Evolutionary conservation across 2,113 vertebrate genomes (phyloP), one percentile per base, ranked within the genome.

Genomic region (Poeciliopsis retropinna): DNA sequence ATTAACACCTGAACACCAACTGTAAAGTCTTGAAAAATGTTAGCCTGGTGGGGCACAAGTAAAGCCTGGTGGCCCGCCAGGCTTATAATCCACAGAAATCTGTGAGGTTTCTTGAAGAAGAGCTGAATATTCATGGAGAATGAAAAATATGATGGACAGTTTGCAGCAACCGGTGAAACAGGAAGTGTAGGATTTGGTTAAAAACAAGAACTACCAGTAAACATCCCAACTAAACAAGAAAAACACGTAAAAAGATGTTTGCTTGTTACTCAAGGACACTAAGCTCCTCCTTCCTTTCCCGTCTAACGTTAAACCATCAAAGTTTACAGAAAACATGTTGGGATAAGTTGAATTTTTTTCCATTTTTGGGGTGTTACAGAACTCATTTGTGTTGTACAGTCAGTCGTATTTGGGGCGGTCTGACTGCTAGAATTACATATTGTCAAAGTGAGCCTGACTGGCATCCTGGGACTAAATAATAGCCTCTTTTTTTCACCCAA

Each of bases 381-480:
- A 54, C 25, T 57, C 51, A 57, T 57, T n/a, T 57, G 34, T 37
- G 12, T 66, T 39, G 9, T 41, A n/a, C 41, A 73, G 44, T 60
- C 80, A 62, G 37, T 37, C 2, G 10, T 37, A 37, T 64, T 81
- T 29, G n/a, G 72, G 34, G 17, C 3, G 8, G 67, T 15, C 78
- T 72, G 69, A 62, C 30, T 39, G 63, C 62, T 66, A 67, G 64
- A 84, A 74, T 65, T 82, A 72, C 61, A 67, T 60, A 68, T 81
- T 82, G 75, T 86, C 74, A 84, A 68, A 83, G 68, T 5, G 51
- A 71, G 60, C 28, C 39, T 71, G 72, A 79, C 32, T 63, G 54
- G 62, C 70, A 76, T 67, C 75, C 72, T 71, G 73, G 76, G 73
- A 69, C 74, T 66, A 81, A 83, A 86, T 82, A 81, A 83, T 66